Evolutionary conservation across 2,113 vertebrate genomes (phyloP).

Genomic region (Salvelinus namaycush): DNA sequence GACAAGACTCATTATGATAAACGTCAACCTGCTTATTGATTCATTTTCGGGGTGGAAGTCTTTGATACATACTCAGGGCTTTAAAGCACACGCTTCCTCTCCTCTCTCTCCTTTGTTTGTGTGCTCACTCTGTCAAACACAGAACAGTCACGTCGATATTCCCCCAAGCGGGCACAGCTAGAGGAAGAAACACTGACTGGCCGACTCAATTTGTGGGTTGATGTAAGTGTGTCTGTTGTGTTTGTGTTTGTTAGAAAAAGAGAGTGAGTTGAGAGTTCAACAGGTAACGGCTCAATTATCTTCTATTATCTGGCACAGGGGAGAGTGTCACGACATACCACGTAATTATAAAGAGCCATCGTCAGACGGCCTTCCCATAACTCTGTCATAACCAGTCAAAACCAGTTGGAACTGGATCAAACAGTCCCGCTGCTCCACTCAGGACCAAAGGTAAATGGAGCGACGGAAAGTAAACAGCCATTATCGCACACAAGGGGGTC

Average conservation of each 20-base stretch:
- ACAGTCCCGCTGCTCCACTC: neutral
- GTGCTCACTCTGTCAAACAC: neutral
- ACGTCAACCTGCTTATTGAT: too few relatives aligned
- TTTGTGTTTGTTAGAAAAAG: neutral
- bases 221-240: neutral
- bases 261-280: neutral
- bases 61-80: conserved; percentile 5
- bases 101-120: neutral
- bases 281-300: neutral
- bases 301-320: neutral
- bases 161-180: neutral
- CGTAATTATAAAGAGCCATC: neutral
- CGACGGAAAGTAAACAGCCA: too few relatives aligned
- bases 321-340: neutral
- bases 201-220: neutral
- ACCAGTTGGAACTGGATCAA: neutral
- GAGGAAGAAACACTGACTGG: too few relatives aligned
- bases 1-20: too few relatives aligned
- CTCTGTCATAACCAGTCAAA: neutral
- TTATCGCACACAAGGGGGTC: neutral
- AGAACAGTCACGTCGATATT: neutral
- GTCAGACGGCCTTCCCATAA: neutral
- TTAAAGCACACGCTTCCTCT: neutral
- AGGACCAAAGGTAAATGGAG: neutral
- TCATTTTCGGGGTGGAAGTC: neutral